A percentile compares a stretch with the other conserved stretches of the same genome.
Conservation (phyloP, 2,113 vertebrate genomes). For the Ictalurus furcatus region DNA sequence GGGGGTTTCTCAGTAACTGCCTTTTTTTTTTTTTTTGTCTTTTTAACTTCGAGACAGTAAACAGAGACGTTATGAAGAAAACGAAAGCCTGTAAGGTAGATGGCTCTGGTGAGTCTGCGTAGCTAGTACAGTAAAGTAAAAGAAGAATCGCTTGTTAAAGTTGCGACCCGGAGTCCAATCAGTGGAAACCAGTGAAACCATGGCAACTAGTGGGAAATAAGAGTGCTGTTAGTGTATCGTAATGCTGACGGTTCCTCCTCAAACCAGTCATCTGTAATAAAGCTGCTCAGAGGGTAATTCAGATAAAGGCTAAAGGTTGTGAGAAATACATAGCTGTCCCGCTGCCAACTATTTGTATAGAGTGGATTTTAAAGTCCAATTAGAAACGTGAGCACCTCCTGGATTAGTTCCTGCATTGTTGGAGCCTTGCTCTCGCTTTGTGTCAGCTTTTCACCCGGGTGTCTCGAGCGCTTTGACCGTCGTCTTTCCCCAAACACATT, state of each 20-base stretch:
- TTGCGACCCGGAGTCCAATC: not conserved
- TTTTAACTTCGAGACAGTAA: no score
- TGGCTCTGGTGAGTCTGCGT: no score
- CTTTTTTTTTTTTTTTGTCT: no score
- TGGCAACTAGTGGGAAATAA: not conserved
- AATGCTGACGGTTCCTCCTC: not conserved
- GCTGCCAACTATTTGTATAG: constrained; percentile 10
- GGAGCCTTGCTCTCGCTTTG: not conserved
- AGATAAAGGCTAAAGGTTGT: not conserved
- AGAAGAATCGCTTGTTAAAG: not conserved
- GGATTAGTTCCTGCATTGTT: constrained; percentile 27
- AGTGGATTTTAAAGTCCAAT: constrained; percentile 3
- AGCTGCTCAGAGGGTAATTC: not conserved
- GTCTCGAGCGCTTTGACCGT: not conserved
- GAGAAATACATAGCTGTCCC: not conserved
- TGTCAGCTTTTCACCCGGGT: not conserved
- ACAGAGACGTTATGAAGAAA: no score
- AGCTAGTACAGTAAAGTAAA: no score
- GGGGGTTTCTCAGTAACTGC: no score
- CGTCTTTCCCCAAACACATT: not conserved
- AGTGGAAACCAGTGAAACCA: not conserved
- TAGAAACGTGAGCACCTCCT: constrained; percentile 8
- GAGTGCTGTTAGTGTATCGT: not conserved
- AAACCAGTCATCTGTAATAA: not conserved
- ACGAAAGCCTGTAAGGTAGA: no score